Percentiles rank a stretch among this genome's conserved stretches.
Evolutionary conservation across 2,888 invertebrate genomes (phyloP).

Genomic region (Hypomecis punctinalis): DNA sequence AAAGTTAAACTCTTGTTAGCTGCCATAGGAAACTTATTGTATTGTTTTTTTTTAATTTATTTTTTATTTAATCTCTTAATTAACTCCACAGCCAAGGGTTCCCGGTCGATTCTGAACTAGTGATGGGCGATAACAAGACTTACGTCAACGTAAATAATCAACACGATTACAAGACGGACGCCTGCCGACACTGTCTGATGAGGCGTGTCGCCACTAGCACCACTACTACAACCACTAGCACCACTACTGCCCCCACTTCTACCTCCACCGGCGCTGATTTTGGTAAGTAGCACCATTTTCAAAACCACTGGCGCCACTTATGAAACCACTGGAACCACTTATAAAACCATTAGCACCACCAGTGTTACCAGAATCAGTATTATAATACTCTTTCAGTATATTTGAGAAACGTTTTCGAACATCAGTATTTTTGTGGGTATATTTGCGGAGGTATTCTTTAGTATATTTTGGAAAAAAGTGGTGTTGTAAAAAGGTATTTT

Average conservation of each 20-base stretch:
- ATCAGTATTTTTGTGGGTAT: too few relatives aligned
- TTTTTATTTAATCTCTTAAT: background rate
- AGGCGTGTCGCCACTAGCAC: constrained; percentile 45
- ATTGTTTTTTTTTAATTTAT: background rate
- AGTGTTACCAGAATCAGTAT: too few relatives aligned
- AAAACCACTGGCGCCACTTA: too few relatives aligned
- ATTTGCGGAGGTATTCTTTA: too few relatives aligned
- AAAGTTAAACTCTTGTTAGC: too few relatives aligned
- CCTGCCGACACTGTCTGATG: constrained; percentile 58
- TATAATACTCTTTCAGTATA: too few relatives aligned
- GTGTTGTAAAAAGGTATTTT: too few relatives aligned
- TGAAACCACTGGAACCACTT: too few relatives aligned
- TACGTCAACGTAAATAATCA: constrained; percentile 49
- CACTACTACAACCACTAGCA: constrained; percentile 39
- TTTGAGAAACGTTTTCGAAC: too few relatives aligned
- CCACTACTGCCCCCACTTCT: constrained; percentile 38
- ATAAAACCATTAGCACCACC: too few relatives aligned
- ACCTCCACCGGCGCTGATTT: constrained; percentile 9
- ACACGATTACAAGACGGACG: constrained; percentile 40
- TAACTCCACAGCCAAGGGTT: constrained; percentile 75
- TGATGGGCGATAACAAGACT: constrained; percentile 88
- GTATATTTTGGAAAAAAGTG: too few relatives aligned
- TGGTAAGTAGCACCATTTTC: constrained; percentile 12
- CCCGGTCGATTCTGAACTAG: constrained; percentile 87
- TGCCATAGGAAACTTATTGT: too few relatives aligned